phyloP scores from a whole-genome alignment of 2,888 invertebrate species.

The Hesperia comma region DNA sequence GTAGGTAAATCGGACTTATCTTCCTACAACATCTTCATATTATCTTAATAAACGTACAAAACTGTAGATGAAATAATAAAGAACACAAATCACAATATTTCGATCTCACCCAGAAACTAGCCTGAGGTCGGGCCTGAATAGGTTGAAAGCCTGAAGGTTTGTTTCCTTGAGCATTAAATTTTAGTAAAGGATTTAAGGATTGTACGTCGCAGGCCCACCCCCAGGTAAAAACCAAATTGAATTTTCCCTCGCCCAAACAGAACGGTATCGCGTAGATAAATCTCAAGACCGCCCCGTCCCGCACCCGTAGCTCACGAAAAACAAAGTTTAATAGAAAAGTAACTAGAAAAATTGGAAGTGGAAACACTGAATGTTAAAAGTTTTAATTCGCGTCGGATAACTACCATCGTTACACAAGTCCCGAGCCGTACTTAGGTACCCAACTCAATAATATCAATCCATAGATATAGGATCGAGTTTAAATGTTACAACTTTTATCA shows the following conservation, averaged over 20 bases:
- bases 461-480: background rate
- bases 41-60: too few relatives aligned
- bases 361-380: conserved; percentile 72
- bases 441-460: conserved; percentile 9
- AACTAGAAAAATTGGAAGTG: conserved; percentile 76
- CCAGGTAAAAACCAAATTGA: conserved; percentile 82
- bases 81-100: too few relatives aligned
- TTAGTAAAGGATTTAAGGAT: conserved; percentile 16
- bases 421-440: background rate
- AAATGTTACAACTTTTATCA: too few relatives aligned
- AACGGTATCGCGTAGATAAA: conserved; percentile 80
- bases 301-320: conserved; percentile 69
- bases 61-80: background rate
- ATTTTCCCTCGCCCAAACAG: conserved; percentile 76
- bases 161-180: conserved; percentile 20
- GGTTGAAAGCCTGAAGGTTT: background rate
- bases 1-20: too few relatives aligned
- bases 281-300: conserved; percentile 73
- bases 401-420: conserved; percentile 23
- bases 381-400: conserved; percentile 61
- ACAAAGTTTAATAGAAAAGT: conserved; percentile 81
- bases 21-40: too few relatives aligned
- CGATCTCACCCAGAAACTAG: too few relatives aligned
- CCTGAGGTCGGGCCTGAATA: too few relatives aligned
- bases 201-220: conserved; percentile 51